Base-by-base conservation (phyloP, 1,140 invertebrate genomes). In the Zelostemma sp. region DNA sequence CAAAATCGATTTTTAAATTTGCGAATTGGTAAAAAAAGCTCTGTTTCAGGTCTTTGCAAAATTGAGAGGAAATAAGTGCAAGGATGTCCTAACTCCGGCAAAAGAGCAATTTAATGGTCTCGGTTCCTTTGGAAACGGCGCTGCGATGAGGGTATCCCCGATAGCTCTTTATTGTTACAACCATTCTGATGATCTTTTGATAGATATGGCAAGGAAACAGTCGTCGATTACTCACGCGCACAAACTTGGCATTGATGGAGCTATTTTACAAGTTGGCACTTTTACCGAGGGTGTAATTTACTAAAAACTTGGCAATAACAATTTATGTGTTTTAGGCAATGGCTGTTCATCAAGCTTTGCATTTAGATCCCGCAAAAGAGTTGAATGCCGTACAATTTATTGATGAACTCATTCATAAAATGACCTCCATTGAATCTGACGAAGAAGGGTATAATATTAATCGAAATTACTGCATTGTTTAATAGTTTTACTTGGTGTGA, bases 101-200 rank as follows among this genome's bases (percentile, higher is more conserved):
- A 86, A 80, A 46, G 82, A 90, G 74, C 91, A 93, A 76, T 95
- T 93, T 85, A 79, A 88, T 74, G 92, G 92, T 11, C 61, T 74
- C 56, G 93, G 93, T 1, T 93, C 92, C 4, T 92, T 88, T 87
- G 93, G 93, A 14, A 94, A 94, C 85, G 93, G 93, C 11, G 89
- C 89, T 43, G 91, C 92, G 1, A 94, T 94, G 92, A 87, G 93
- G 76, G 87, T 93, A 18, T 80, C 90, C 9, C 93, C 93, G n/a
- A 80, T 91, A 49, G 86, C 90, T 6, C 77, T 95, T 9, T 92
- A 90, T 81, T 89, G 83, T 59, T 83, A 88, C 50, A 77, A 87
- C 45, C 73, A 88, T 72, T 35, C n/a, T n/a, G 85, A 86, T 48
- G 68, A 87, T 14, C 68, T 80, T 58, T 83, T 91, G 67, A 51